A percentile compares a stretch with the other conserved stretches of the same genome.
phyloP scores from a whole-genome alignment of 1,140 invertebrate species.

The Muscidifurax raptorellus region DNA sequence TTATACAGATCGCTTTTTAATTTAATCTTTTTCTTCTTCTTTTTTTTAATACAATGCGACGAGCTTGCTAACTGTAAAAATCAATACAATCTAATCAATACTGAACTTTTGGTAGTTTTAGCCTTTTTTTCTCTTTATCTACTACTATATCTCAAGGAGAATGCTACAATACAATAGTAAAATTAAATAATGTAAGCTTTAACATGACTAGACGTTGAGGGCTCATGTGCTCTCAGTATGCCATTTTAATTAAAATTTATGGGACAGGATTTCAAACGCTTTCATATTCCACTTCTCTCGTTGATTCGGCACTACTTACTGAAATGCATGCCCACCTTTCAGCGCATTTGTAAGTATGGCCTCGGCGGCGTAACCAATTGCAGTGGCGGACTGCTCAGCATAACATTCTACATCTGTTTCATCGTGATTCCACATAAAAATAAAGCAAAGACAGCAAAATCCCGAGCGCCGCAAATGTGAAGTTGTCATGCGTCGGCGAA shows the following conservation, averaged over 20 bases:
- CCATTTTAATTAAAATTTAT: slow-evolving; percentile 15
- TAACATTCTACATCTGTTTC: neutral
- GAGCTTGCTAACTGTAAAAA: too few species aligned
- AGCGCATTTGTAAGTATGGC: neutral
- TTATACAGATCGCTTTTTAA: too few species aligned
- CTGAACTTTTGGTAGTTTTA: too few species aligned
- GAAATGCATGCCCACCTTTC: neutral
- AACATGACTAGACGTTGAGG: too few species aligned
- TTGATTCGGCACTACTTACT: neutral
- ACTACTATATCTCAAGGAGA: too few species aligned
- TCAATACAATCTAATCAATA: too few species aligned
- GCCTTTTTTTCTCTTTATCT: too few species aligned
- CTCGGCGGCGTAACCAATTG: neutral
- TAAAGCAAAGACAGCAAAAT: neutral
- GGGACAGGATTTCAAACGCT: slow-evolving; percentile 8
- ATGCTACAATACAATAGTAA: too few species aligned
- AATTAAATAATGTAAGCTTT: too few species aligned
- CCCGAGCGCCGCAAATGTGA: neutral
- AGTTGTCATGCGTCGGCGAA: neutral
- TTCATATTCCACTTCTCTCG: neutral
- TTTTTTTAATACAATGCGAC: too few species aligned
- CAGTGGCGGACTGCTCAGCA: neutral
- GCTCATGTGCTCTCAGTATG: too few species aligned
- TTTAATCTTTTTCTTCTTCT: too few species aligned
- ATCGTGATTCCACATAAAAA: neutral